Evolutionary conservation across 2,113 vertebrate species (phyloP).

Genomic region (Urocitellus parryii): DNA sequence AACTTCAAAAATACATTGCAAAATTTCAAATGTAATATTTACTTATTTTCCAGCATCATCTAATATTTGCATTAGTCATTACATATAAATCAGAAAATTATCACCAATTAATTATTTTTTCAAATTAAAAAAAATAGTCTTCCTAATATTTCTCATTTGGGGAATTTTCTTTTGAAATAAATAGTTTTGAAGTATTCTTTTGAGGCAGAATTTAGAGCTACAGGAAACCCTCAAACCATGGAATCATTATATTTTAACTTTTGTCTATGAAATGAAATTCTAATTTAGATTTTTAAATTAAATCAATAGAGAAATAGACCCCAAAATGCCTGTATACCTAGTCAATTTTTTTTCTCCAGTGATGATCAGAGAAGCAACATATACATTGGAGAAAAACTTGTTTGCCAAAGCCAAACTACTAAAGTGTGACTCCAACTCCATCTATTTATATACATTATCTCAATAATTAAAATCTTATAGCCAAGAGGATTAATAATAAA

Average conservation of each 20-base stretch:
- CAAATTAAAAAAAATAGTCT: not conserved
- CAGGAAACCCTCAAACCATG: not conserved
- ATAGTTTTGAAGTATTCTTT: not conserved
- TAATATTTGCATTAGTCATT: not conserved
- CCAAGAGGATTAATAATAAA: not conserved
- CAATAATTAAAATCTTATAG: constrained; percentile 1
- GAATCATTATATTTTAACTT: not conserved
- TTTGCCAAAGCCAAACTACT: not conserved
- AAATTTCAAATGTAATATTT: not conserved
- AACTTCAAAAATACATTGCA: not conserved
- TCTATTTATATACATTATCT: not conserved
- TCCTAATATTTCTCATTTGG: not conserved
- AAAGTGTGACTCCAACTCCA: not conserved
- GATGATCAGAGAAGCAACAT: not conserved
- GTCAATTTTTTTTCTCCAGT: not conserved
- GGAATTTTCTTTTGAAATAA: not conserved
- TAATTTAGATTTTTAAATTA: not conserved
- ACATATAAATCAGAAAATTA: not conserved
- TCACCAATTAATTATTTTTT: not conserved
- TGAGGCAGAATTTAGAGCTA: not conserved
- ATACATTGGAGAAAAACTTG: not conserved
- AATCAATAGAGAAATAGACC: not conserved
- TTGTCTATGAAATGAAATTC: not conserved
- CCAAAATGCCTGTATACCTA: not conserved
- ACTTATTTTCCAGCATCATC: not conserved